Percentiles rank a stretch among this genome's conserved stretches.
phyloP scores from a whole-genome alignment of 2,888 invertebrate genomes.

The Corbicula japonica region DNA sequence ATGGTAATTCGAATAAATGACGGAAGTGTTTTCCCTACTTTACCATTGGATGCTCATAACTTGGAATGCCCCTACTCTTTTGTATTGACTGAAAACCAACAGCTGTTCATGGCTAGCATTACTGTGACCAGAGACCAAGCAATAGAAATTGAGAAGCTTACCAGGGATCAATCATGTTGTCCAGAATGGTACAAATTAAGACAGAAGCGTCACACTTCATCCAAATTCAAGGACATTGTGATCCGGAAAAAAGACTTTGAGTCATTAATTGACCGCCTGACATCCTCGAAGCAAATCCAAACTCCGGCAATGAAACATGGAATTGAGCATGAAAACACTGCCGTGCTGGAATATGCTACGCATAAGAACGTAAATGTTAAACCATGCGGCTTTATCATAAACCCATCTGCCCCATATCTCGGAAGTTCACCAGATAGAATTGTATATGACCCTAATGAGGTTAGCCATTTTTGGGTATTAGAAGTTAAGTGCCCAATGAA shows the following conservation, averaged over 20 bases:
- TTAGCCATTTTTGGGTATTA: slow-evolving; percentile 1
- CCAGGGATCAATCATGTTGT: slow-evolving; percentile 22
- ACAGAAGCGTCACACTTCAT: slow-evolving; percentile 4
- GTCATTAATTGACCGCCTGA: slow-evolving; percentile 11
- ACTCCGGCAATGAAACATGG: slow-evolving; percentile 25
- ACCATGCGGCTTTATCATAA: slow-evolving; percentile 6
- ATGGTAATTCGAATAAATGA: slow-evolving; percentile 15
- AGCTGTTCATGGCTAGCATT: slow-evolving; percentile 10
- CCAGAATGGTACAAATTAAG: slow-evolving; percentile 36
- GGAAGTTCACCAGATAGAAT: slow-evolving; percentile 19
- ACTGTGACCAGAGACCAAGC: background rate
- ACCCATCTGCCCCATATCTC: slow-evolving; percentile 8
- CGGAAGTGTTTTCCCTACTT: slow-evolving; percentile 13
- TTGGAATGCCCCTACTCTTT: background rate
- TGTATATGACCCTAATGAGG: slow-evolving; percentile 21
- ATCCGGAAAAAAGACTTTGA: slow-evolving; percentile 21
- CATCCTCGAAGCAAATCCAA: slow-evolving; percentile 1
- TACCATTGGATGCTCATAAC: slow-evolving; percentile 19
- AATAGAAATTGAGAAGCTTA: slow-evolving; percentile 19
- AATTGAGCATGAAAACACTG: slow-evolving; percentile 4
- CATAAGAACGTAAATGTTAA: slow-evolving; percentile 18
- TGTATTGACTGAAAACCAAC: slow-evolving; percentile 19
- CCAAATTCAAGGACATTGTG: slow-evolving; percentile 25
- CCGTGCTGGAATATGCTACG: slow-evolving; percentile 19
- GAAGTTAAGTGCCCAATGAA: slow-evolving; percentile 28